Evolutionary conservation across 2,888 invertebrate species (phyloP).

Genomic region (Mimas tiliae): DNA sequence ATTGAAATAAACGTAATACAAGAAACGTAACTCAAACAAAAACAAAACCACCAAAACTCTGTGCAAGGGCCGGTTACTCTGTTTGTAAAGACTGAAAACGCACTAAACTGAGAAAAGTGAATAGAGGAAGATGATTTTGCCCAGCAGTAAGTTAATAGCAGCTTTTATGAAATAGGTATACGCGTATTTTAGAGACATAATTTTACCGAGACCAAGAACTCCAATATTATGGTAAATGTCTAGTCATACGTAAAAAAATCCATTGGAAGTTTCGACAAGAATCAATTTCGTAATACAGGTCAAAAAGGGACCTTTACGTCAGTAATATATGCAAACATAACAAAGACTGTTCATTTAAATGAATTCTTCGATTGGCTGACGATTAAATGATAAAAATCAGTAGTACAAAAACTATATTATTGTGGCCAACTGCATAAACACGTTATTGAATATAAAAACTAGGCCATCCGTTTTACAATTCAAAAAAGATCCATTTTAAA

Average conservation of each 20-base stretch:
- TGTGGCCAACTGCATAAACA: not conserved
- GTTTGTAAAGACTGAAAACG: no score
- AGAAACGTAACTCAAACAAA: no score
- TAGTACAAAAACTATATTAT: slow-evolving; percentile 11
- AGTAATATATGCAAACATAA: slow-evolving; percentile 16
- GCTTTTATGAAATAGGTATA: no score
- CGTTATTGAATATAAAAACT: slow-evolving; percentile 29
- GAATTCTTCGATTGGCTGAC: slow-evolving; percentile 15
- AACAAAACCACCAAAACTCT: no score
- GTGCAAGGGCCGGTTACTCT: no score
- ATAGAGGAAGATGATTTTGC: no score
- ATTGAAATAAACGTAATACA: no score
- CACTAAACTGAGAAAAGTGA: no score
- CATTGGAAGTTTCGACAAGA: slow-evolving; percentile 11
- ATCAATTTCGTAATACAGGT: slow-evolving; percentile 20
- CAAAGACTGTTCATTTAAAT: slow-evolving; percentile 15
- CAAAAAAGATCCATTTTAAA: slow-evolving; percentile 21
- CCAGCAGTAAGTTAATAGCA: no score
- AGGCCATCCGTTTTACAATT: slow-evolving; percentile 30
- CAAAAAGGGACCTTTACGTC: slow-evolving; percentile 6
- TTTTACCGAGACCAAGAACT: no score
- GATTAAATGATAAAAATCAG: slow-evolving; percentile 6
- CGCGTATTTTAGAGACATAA: no score
- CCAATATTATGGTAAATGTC: not conserved
- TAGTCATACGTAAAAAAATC: not conserved